Evolutionary conservation across 1,140 invertebrate species (phyloP).

Genomic region (Portunus trituberculatus): DNA sequence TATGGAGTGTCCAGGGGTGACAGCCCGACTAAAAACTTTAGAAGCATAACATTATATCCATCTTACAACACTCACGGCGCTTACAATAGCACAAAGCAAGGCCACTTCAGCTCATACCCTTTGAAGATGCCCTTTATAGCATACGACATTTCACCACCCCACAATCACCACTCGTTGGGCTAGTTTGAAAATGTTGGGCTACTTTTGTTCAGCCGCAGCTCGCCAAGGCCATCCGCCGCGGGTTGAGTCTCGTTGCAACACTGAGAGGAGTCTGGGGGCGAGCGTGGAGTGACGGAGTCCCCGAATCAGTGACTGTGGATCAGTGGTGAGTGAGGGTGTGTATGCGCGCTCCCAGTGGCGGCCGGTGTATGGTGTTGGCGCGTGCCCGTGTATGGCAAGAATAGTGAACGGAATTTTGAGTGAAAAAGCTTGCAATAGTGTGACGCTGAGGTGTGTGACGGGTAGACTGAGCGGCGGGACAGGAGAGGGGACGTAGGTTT

Average conservation of each 20-base stretch:
- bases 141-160: too few relatives aligned
- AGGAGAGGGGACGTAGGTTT: neutral
- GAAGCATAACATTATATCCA: too few relatives aligned
- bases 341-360: neutral
- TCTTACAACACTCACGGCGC: too few relatives aligned
- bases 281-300: too few relatives aligned
- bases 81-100: too few relatives aligned
- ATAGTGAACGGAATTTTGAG: neutral
- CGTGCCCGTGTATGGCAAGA: neutral
- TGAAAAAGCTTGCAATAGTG: neutral
- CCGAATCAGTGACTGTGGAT: neutral
- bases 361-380: neutral
- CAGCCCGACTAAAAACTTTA: too few relatives aligned
- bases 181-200: neutral
- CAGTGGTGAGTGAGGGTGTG: neutral
- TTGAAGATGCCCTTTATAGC: too few relatives aligned
- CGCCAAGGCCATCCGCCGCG: neutral
- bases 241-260: neutral
- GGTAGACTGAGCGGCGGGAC: neutral
- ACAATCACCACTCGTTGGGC: too few relatives aligned
- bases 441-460: neutral
- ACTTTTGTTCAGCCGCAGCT: neutral
- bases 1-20: too few relatives aligned
- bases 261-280: neutral
- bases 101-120: too few relatives aligned